phyloP scores from a whole-genome alignment of 1,140 invertebrate genomes.

The Cyrtorhinus lividipennis region DNA sequence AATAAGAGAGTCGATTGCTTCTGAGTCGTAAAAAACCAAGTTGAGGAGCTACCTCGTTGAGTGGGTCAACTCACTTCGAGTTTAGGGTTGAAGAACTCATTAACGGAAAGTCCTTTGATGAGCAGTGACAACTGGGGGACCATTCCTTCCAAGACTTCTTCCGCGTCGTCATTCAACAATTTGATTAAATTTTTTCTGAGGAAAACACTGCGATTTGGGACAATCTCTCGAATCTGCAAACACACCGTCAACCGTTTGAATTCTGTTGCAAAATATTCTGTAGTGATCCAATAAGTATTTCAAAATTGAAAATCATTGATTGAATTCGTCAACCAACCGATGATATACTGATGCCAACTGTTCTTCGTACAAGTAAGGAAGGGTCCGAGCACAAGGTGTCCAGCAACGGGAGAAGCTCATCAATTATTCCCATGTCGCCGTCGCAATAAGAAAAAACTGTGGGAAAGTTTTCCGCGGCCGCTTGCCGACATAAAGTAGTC shows the following conservation, averaged over 20 bases:
- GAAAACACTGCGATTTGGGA: too few species aligned
- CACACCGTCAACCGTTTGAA: too few species aligned
- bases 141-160: slow-evolving; percentile 48
- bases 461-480: slow-evolving; percentile 41
- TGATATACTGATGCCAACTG: slow-evolving; percentile 2
- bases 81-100: not conserved
- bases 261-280: too few species aligned
- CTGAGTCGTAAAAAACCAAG: too few species aligned
- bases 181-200: not conserved
- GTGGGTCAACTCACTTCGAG: not conserved
- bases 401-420: slow-evolving; percentile 30
- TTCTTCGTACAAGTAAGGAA: not conserved
- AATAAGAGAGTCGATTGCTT: slow-evolving; percentile 7
- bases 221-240: too few species aligned
- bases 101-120: slow-evolving; percentile 31
- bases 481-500: slow-evolving; percentile 48
- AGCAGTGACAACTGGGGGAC: slow-evolving; percentile 40
- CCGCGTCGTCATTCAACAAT: slow-evolving; percentile 39
- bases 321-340: not conserved
- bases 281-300: too few species aligned
- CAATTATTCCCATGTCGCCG: slow-evolving; percentile 37
- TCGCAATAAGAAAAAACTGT: slow-evolving; percentile 25
- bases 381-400: not conserved
- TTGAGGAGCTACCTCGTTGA: too few species aligned
- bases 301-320: too few species aligned